phyloP scores from a whole-genome alignment of 2,113 vertebrate species.

The Eubucco bourcierii region DNA sequence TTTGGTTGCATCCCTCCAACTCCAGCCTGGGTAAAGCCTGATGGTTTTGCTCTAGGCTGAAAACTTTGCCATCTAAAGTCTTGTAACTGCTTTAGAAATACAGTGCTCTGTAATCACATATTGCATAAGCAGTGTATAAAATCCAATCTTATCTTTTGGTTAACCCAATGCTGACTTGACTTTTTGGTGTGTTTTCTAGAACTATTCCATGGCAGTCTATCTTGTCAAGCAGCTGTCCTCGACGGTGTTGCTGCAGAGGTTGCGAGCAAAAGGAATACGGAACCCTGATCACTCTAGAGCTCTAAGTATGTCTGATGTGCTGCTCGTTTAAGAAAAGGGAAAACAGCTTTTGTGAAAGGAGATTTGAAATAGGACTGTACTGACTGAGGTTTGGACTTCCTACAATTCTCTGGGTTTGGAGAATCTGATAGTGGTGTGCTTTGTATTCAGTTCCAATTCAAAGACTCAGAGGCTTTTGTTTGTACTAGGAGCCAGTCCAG shows the following conservation, averaged over 20 bases:
- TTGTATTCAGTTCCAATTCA: slow-evolving; percentile 49
- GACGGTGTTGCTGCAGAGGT: slow-evolving; percentile 92
- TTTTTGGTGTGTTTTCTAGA: slow-evolving; percentile 76
- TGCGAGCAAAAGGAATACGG: slow-evolving; percentile 96
- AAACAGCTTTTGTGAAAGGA: neutral
- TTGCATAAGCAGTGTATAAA: neutral
- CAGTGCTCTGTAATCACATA: neutral
- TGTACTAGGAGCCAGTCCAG: slow-evolving; percentile 46
- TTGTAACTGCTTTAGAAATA: neutral
- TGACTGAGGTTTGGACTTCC: slow-evolving; percentile 21
- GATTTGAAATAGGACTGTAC: neutral
- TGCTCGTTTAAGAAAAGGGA: neutral
- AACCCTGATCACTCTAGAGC: slow-evolving; percentile 99
- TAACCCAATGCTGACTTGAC: neutral
- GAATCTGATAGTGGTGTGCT: slow-evolving; percentile 51
- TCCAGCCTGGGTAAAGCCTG: neutral
- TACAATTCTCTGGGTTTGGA: slow-evolving; percentile 30
- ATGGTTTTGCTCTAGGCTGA: neutral
- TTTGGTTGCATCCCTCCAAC: neutral
- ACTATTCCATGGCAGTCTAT: slow-evolving; percentile 98
- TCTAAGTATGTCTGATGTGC: slow-evolving; percentile 84
- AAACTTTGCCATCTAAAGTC: neutral
- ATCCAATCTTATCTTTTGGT: neutral
- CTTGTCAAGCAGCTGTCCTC: slow-evolving; percentile 98
- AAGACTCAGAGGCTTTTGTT: slow-evolving; percentile 49